A percentile compares a stretch with the other conserved stretches of the same genome.
Conservation (phyloP, 2,888 invertebrate species). For the Himalopsyche anomala region DNA sequence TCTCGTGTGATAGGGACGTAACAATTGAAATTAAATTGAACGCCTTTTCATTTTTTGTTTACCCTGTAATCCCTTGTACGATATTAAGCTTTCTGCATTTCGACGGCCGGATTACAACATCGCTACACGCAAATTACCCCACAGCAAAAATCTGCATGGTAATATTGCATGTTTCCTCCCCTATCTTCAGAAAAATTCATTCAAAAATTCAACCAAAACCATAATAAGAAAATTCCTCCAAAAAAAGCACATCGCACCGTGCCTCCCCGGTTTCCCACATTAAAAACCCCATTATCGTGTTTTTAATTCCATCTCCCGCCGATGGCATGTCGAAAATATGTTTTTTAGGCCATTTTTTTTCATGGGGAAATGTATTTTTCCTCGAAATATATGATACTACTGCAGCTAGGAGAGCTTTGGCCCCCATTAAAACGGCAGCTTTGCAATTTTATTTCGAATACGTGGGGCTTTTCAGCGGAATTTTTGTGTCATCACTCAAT, state of each 20-base stretch:
- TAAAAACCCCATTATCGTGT: slow-evolving; percentile 41
- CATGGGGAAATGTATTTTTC: slow-evolving; percentile 39
- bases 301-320: slow-evolving; percentile 42
- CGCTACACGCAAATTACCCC: not conserved
- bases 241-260: not conserved
- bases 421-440: slow-evolving; percentile 42
- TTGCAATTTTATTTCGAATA: slow-evolving; percentile 38
- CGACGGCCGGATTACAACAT: not conserved
- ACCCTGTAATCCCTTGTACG: too few relatives aligned
- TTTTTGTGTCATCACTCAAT: slow-evolving; percentile 1
- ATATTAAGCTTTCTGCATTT: too few relatives aligned
- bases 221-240: slow-evolving; percentile 23
- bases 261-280: slow-evolving; percentile 17
- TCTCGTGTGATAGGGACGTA: too few relatives aligned
- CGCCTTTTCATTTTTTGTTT: too few relatives aligned
- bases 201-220: slow-evolving; percentile 29
- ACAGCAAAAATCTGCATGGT: slow-evolving; percentile 6
- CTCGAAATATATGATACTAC: slow-evolving; percentile 12
- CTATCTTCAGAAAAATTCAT: slow-evolving; percentile 8
- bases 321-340: slow-evolving; percentile 42
- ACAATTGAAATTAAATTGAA: too few relatives aligned
- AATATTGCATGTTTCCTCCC: slow-evolving; percentile 7
- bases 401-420: slow-evolving; percentile 23
- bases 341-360: slow-evolving; percentile 3
- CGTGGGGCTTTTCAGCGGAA: not conserved